These are phyloP conservation scores for Lutraria lutraria DNA, from an alignment of 2,888 invertebrate genomes.

Conservation along the genomic window DNA sequence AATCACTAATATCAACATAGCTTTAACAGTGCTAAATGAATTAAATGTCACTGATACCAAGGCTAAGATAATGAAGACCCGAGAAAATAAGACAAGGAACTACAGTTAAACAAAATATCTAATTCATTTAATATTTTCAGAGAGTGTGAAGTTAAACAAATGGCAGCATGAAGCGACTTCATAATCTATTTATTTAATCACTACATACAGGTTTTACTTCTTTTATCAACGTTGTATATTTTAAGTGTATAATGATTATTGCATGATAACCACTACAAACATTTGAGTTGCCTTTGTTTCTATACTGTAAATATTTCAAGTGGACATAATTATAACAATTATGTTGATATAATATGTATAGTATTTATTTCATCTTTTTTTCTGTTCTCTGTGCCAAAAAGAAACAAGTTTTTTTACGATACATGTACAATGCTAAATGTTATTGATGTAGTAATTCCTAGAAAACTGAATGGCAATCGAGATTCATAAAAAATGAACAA, in stretches of 20 bases:
- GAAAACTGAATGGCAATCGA: not conserved
- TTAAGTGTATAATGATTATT: no score
- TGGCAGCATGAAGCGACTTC: not conserved
- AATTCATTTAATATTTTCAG: slow-evolving; percentile 41
- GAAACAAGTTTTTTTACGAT: no score
- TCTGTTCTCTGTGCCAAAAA: no score
- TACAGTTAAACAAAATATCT: slow-evolving; percentile 27
- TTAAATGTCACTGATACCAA: slow-evolving; percentile 45
- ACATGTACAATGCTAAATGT: not conserved
- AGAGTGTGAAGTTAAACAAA: not conserved
- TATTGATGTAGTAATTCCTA: not conserved
- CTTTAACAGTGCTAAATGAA: slow-evolving; percentile 55
- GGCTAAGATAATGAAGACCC: slow-evolving; percentile 25
- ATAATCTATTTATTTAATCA: no score
- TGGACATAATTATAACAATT: no score
- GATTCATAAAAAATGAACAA: not conserved
- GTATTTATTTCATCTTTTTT: no score
- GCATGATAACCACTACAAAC: no score
- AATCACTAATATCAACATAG: slow-evolving; percentile 50
- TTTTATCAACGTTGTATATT: no score
- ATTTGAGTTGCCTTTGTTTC: no score
- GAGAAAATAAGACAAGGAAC: slow-evolving; percentile 30
- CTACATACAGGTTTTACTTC: no score
- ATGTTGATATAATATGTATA: no score
- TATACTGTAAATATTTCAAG: no score